These are phyloP conservation scores for Pocillopora damicornis DNA, from an alignment of 64 coral and sea anemone genomes.

Conservation along the genomic window DNA sequence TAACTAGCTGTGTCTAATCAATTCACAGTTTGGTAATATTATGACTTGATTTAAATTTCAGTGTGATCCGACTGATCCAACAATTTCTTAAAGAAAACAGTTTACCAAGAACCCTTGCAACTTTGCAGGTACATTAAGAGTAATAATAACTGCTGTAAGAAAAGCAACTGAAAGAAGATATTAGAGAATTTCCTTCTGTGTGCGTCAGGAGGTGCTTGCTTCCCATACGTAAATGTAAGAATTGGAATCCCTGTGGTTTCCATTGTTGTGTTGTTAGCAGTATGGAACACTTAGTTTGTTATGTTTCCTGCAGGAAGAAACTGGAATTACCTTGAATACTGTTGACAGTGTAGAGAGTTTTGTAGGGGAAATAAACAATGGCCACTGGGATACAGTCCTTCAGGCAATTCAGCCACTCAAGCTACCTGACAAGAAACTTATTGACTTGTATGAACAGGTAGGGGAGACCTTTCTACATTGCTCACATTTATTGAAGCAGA, in stretches of 20 bases:
- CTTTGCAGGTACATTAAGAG: constrained; percentile 66
- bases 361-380: constrained; percentile 96
- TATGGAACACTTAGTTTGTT: neutral
- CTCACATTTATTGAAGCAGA: neutral
- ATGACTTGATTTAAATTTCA: constrained; percentile 22
- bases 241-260: neutral
- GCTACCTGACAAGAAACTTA: constrained; percentile 94
- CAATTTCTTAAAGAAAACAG: constrained; percentile 98
- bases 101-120: constrained; percentile 82
- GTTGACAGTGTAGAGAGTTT: constrained; percentile 99
- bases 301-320: constrained; percentile 74
- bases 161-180: neutral
- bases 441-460: constrained; percentile 99
- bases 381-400: constrained; percentile 97
- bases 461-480: too few relatives aligned
- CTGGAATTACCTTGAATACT: constrained; percentile 93
- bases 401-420: constrained; percentile 93
- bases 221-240: neutral
- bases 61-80: constrained; percentile 91
- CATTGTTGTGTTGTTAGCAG: neutral
- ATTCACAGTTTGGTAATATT: neutral
- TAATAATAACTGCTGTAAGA: neutral
- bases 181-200: too few relatives aligned
- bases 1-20: neutral
- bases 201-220: too few relatives aligned